phyloP scores from a whole-genome alignment of 2,797 vertebrate species.

The Phoebastria nigripes region DNA sequence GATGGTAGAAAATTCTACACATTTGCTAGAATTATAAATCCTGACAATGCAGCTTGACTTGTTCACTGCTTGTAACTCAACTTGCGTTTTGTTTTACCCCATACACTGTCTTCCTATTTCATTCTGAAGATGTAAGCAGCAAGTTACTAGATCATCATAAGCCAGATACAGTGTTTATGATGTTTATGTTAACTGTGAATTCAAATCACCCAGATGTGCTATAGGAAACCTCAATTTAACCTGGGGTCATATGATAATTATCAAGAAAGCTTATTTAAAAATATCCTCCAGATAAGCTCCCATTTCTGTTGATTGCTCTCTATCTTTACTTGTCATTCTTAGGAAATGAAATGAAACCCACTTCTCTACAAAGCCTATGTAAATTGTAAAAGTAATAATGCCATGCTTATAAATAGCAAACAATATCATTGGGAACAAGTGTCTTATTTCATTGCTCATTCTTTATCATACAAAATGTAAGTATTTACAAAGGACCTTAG shows the following conservation, averaged over 20 bases:
- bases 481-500: not conserved
- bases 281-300: not conserved
- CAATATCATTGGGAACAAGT: not conserved
- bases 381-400: not conserved
- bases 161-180: not conserved
- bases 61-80: not conserved
- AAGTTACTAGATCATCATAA: not conserved
- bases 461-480: not conserved
- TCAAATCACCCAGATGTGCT: not conserved
- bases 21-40: not conserved
- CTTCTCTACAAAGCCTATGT: not conserved
- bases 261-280: not conserved
- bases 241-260: not conserved
- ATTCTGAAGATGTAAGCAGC: not conserved
- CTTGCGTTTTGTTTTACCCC: not conserved
- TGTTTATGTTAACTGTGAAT: not conserved
- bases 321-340: not conserved
- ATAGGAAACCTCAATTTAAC: not conserved
- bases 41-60: not conserved
- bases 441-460: not conserved
- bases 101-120: not conserved
- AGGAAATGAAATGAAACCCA: not conserved
- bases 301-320: not conserved
- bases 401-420: not conserved
- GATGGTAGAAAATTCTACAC: not conserved